phyloP scores from a whole-genome alignment of 2,113 vertebrate species.

The Leptobrachium leishanense region DNA sequence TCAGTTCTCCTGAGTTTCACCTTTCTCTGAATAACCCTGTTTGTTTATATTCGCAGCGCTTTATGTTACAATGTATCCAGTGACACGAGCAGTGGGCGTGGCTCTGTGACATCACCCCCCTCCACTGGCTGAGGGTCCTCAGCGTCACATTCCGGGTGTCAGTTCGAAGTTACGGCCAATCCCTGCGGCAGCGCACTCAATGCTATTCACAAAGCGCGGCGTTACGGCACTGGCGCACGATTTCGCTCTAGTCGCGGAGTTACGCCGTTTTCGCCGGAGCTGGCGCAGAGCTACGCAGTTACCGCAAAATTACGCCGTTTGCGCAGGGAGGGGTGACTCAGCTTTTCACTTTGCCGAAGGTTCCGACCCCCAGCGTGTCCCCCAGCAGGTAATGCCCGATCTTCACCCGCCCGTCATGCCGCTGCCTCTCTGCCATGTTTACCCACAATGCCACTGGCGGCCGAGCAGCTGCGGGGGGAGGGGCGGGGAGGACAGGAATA shows the following conservation, averaged over 20 bases:
- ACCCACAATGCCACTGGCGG: slow-evolving; percentile 63
- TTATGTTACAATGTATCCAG: no score
- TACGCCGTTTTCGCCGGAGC: slow-evolving; percentile 14
- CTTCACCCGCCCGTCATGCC: slow-evolving; percentile 93
- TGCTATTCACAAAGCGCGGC: slow-evolving; percentile 38
- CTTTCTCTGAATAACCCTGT: no score
- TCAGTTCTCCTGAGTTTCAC: no score
- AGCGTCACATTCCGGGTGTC: no score
- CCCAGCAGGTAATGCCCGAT: slow-evolving; percentile 95
- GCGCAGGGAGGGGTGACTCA: slow-evolving; percentile 68
- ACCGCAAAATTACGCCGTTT: slow-evolving; percentile 5
- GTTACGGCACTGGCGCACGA: slow-evolving; percentile 8
- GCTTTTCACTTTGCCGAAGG: slow-evolving; percentile 98
- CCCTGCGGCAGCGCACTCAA: background rate
- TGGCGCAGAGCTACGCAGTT: background rate
- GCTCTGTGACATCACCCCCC: no score
- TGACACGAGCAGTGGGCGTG: no score
- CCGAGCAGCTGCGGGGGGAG: slow-evolving; percentile 35
- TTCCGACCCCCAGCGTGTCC: slow-evolving; percentile 95
- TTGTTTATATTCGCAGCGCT: no score
- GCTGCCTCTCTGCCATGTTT: slow-evolving; percentile 95
- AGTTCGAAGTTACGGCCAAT: no score
- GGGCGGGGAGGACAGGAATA: background rate
- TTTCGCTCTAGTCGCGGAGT: background rate
- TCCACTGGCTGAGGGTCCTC: no score